A percentile compares a stretch with the other conserved stretches of the same genome.
Conservation (phyloP, 1,140 invertebrate genomes). For the Psix sp. region DNA sequence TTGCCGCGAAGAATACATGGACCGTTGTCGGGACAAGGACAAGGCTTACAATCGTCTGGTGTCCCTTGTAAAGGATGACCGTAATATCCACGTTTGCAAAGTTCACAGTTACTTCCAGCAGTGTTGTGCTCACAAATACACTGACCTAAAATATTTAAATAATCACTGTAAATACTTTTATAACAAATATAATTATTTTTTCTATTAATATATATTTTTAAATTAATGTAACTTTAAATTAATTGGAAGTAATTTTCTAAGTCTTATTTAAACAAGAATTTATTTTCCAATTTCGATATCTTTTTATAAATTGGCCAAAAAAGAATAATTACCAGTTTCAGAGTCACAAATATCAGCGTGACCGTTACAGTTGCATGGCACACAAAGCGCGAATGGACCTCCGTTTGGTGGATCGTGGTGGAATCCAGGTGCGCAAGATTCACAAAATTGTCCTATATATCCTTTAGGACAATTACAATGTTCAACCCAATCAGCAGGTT, state of each 20-base stretch:
- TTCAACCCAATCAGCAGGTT: constrained; percentile 94
- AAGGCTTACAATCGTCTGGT: constrained; percentile 91
- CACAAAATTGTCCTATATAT: constrained; percentile 96
- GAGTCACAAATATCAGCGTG: constrained; percentile 97
- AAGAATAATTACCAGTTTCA: constrained; percentile 85
- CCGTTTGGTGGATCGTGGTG: constrained; percentile 92
- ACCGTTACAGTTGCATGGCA: constrained; percentile 96
- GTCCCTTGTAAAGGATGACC: constrained; percentile 95
- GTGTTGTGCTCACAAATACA: constrained; percentile 99
- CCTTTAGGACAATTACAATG: constrained; percentile 94
- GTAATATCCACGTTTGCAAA: constrained; percentile 95
- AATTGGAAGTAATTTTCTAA: no score
- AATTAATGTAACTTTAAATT: neutral
- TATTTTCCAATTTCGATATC: no score
- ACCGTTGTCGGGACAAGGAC: constrained; percentile 95
- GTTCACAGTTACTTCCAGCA: constrained; percentile 95
- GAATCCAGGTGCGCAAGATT: constrained; percentile 96
- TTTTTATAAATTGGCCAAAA: no score
- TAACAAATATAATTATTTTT: no score
- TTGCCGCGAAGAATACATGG: constrained; percentile 93
- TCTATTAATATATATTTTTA: neutral
- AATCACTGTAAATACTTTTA: neutral
- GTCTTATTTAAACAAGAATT: no score
- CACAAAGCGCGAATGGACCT: constrained; percentile 94
- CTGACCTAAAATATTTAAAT: constrained; percentile 80